phyloP scores from a whole-genome alignment of 2,797 vertebrate species.

The Microtus obscurus region DNA sequence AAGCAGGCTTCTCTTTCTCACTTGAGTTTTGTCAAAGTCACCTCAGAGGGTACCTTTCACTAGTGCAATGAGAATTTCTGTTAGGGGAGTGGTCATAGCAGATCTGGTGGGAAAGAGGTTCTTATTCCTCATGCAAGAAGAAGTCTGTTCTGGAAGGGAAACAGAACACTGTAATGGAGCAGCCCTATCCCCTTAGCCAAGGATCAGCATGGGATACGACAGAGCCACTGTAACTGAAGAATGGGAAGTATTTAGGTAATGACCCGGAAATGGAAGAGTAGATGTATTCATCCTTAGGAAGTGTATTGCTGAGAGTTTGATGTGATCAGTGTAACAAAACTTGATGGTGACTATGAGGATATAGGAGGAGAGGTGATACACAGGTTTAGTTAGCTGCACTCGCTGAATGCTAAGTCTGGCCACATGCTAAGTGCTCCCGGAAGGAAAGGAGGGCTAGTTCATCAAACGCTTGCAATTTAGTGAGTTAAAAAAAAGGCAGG shows the following conservation, averaged over 20 bases:
- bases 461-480: neutral
- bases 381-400: accelerated
- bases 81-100: neutral
- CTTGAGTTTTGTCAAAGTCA: neutral
- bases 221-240: neutral
- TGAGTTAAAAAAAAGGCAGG: neutral
- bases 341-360: conserved; percentile 28
- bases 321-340: neutral
- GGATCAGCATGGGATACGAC: conserved; percentile 4
- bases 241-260: conserved; percentile 15
- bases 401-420: neutral
- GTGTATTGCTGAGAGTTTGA: no score
- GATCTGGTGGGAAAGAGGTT: neutral
- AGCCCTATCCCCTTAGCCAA: neutral
- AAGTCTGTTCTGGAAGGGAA: accelerated
- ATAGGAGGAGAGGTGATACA: neutral
- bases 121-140: accelerated
- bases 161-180: neutral
- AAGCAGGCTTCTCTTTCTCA: neutral
- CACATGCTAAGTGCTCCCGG: neutral
- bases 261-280: neutral
- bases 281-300: neutral
- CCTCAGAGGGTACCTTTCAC: neutral
- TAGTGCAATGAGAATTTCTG: neutral
- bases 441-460: neutral